A percentile compares a stretch with the other conserved stretches of the same genome.
phyloP scores from a whole-genome alignment of 2,888 invertebrate species.

The Eilema depressum region DNA sequence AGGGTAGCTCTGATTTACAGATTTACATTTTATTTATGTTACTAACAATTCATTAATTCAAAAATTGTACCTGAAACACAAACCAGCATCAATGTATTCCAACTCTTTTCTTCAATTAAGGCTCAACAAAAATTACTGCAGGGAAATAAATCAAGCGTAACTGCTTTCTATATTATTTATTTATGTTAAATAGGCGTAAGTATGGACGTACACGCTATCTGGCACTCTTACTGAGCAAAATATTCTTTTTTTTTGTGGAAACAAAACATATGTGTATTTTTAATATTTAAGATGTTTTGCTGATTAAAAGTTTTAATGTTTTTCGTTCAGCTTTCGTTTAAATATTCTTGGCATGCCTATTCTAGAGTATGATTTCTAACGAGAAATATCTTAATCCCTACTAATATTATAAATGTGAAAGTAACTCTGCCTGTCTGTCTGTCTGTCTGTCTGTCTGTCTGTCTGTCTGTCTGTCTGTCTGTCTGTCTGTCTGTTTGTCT shows the following conservation, averaged over 20 bases:
- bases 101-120: slow-evolving; percentile 78
- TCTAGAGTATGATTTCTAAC: no score
- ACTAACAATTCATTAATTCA: no score
- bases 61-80: background rate
- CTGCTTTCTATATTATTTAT: slow-evolving; percentile 76
- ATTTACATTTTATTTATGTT: no score
- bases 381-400: no score
- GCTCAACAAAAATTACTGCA: slow-evolving; percentile 73
- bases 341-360: no score
- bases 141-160: slow-evolving; percentile 73
- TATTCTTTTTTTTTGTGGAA: slow-evolving; percentile 34
- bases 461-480: no score
- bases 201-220: slow-evolving; percentile 58
- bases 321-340: no score
- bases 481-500: no score
- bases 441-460: no score
- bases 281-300: slow-evolving; percentile 38
- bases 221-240: slow-evolving; percentile 57
- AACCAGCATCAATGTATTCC: slow-evolving; percentile 15
- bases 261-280: slow-evolving; percentile 30
- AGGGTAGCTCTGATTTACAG: no score
- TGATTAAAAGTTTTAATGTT: slow-evolving; percentile 19
- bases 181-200: slow-evolving; percentile 77
- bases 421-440: no score
- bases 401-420: no score